Base-by-base conservation (phyloP, 35 echinoderm and acorn worm genomes). In the Lytechinus pictus region DNA sequence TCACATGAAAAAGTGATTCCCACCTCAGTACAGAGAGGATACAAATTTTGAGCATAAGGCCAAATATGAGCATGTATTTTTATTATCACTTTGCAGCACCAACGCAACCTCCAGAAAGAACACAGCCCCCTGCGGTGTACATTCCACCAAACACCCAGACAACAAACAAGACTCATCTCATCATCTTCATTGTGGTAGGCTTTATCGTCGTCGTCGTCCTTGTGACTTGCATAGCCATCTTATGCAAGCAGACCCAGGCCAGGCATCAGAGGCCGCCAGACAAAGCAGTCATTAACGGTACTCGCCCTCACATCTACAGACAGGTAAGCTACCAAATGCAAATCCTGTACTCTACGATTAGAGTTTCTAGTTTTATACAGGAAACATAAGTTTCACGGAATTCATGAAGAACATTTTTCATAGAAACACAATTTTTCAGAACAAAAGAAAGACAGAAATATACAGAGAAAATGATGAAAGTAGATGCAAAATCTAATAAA, bases 201-300 rank as follows among this genome's bases (percentile, higher is more conserved):
- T 27, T 86, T 52, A 44, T 92, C 3, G 55, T 97, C 10, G 87
- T 95, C 28, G 9, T 54, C 8, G 54, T 97, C 14, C 89, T 95
- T 7, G 57, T 89, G 60, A 66, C 53, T 6, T 94, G 95, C 53
- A 95, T 97, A 57, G 8, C 86, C 5, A 52, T 95, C 61, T 94
- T 95, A 27, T 97, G 97, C 54, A 93, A 91, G n/a, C 92, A 96
- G 71, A 94, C 71, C 93, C 94, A 92, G 55, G 86, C 27, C 27
- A 55, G 87, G 16, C 97, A 97, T 52, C 86, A 60, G 21, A 52
- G 94, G 53, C 94, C 91, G 51, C 9, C 55, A 4, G 53, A 57
- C 86, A 97, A 97, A 86, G 94, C 96, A 9, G 95, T 66, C 61
- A 97, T 96, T 24, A 94, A 86, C 71, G 95, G 95, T 86, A 91